Evolutionary conservation across 2,113 vertebrate genomes (phyloP).

Genomic region (Rousettus leschenaultii): DNA sequence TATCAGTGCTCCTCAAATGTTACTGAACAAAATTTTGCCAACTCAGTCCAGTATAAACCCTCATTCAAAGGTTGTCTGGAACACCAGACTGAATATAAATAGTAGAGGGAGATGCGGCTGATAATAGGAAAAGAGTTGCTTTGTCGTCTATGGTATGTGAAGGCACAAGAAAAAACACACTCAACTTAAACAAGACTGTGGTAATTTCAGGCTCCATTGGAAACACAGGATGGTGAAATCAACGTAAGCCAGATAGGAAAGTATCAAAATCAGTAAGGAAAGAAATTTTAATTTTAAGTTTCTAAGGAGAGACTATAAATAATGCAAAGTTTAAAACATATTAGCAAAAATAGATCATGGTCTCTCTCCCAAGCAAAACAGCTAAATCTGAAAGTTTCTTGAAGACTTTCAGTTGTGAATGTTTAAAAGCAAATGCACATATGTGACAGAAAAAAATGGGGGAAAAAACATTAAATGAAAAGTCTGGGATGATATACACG

Average conservation of each 20-base stretch:
- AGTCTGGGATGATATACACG: neutral
- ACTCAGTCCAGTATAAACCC: neutral
- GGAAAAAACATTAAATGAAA: slow-evolving; percentile 19
- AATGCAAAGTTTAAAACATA: slow-evolving; percentile 61
- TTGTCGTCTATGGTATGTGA: neutral
- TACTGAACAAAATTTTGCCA: neutral
- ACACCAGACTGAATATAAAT: neutral
- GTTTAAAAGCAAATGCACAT: slow-evolving; percentile 35
- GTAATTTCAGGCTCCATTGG: slow-evolving; percentile 72
- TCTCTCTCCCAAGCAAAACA: slow-evolving; percentile 30
- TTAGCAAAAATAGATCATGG: slow-evolving; percentile 45
- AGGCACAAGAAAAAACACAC: slow-evolving; percentile 21
- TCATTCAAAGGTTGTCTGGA: neutral
- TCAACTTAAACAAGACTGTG: neutral
- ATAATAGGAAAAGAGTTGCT: neutral
- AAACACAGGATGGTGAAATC: slow-evolving; percentile 65
- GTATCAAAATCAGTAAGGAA: slow-evolving; percentile 58
- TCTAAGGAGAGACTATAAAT: slow-evolving; percentile 66
- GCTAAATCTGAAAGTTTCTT: neutral
- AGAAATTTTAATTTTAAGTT: slow-evolving; percentile 70
- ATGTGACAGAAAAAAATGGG: neutral
- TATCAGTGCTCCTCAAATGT: neutral
- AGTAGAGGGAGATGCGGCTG: neutral
- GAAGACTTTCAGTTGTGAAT: slow-evolving; percentile 15
- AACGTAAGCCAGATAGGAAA: slow-evolving; percentile 58